These are phyloP conservation scores for Bombylius discolor DNA, from an alignment of 2,888 invertebrate species.

Conservation along the genomic window DNA sequence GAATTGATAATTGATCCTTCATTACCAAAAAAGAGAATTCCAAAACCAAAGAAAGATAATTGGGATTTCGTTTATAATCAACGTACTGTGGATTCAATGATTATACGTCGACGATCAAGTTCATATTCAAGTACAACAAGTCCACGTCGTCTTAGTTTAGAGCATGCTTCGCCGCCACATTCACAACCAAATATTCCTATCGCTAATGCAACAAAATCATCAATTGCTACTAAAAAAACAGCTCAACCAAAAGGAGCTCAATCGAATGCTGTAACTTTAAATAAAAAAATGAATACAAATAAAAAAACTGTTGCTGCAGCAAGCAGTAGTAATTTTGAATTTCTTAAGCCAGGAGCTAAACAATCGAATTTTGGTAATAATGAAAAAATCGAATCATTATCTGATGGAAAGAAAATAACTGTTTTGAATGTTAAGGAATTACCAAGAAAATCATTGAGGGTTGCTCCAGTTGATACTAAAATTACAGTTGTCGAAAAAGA, in stretches of 20 bases:
- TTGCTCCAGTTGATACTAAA: not conserved
- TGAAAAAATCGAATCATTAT: no score
- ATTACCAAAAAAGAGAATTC: slow-evolving; percentile 1
- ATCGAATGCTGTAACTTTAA: slow-evolving; percentile 13
- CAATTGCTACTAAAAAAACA: slow-evolving; percentile 6
- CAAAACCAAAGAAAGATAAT: slow-evolving; percentile 5
- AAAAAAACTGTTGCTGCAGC: not conserved
- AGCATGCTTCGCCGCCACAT: not conserved
- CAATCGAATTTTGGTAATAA: slow-evolving; percentile 3
- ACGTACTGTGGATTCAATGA: slow-evolving; percentile 60
- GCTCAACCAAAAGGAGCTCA: slow-evolving; percentile 16
- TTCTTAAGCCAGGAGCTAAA: slow-evolving; percentile 31
- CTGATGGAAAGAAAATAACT: no score
- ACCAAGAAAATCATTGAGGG: slow-evolving; percentile 18
- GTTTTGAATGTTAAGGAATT: not conserved
- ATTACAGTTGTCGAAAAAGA: not conserved
- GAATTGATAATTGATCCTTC: not conserved
- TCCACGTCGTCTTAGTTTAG: slow-evolving; percentile 46
- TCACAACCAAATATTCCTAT: not conserved
- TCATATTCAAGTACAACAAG: slow-evolving; percentile 64
- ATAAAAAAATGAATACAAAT: not conserved
- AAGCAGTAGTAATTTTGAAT: slow-evolving; percentile 25
- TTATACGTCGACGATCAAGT: slow-evolving; percentile 70
- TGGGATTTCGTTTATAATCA: slow-evolving; percentile 49
- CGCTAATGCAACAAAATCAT: not conserved